A percentile compares a stretch with the other conserved stretches of the same genome.
phyloP scores from a whole-genome alignment of 2,888 invertebrate species.

The Drosophila algonquin region DNA sequence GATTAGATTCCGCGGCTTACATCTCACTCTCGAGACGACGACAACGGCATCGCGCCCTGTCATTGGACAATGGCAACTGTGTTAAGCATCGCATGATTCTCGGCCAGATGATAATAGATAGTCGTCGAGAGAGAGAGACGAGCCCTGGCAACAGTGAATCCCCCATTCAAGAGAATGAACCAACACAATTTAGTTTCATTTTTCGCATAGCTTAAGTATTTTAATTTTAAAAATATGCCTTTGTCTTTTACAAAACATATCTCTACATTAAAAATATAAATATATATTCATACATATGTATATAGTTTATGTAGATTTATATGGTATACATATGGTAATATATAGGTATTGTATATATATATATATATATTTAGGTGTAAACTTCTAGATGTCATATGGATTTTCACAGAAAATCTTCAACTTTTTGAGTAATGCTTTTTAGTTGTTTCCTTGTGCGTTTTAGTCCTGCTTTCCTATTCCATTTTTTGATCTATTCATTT shows the following conservation, averaged over 20 bases:
- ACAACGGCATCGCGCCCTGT: background rate
- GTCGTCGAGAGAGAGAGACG: background rate
- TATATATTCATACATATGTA: slow-evolving; percentile 57
- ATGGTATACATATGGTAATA: slow-evolving; percentile 45
- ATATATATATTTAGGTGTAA: slow-evolving; percentile 65
- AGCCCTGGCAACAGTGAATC: slow-evolving; percentile 25
- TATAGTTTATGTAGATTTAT: slow-evolving; percentile 60
- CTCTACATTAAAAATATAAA: slow-evolving; percentile 77
- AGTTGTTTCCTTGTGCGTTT: slow-evolving; percentile 55
- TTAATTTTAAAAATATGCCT: slow-evolving; percentile 76
- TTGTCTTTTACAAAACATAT: slow-evolving; percentile 77
- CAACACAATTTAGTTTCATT: slow-evolving; percentile 18
- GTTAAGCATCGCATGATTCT: slow-evolving; percentile 6
- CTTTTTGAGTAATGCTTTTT: slow-evolving; percentile 74
- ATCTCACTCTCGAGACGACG: slow-evolving; percentile 13
- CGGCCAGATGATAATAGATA: slow-evolving; percentile 2
- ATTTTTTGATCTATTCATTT: slow-evolving; percentile 13
- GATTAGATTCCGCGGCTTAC: slow-evolving; percentile 36
- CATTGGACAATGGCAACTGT: slow-evolving; percentile 12
- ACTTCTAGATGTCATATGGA: slow-evolving; percentile 69
- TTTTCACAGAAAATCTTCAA: slow-evolving; percentile 79
- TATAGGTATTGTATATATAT: slow-evolving; percentile 42
- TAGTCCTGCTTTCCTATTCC: slow-evolving; percentile 25
- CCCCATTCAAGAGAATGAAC: background rate
- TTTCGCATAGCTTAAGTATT: slow-evolving; percentile 58